Evolutionary conservation across 2,113 vertebrate species (phyloP), one percentile per base, ranked within the genome.

Genomic region (Pygoscelis antarcticus): DNA sequence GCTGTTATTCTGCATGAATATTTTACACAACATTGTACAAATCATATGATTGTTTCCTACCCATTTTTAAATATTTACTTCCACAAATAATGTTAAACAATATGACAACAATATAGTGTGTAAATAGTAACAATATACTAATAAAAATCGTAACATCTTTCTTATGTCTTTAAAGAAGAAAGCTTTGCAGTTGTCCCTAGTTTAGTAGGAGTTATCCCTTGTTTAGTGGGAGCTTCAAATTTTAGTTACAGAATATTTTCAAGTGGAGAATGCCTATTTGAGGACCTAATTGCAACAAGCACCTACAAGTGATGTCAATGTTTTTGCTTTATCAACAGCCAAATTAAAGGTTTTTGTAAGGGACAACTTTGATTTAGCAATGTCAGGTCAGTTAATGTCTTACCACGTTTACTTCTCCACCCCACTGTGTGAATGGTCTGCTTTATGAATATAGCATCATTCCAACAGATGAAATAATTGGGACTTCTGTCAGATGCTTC

Each of bases 61-160:
- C 25, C 21, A 27, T 68, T 93, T 94, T 71, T 1, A 89, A 93
- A 91, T 94, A 87, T 90, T 94, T 95, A 69, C 72, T 89, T 87
- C 36, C 49, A 69, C 54, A 91, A 94, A 83, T 93, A 76, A 64
- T 29, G 62, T 68, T 72, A 83, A 91, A 81, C 60, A 91, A 42
- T 93, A 65, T 51, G 61, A 71, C 27, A 82, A 62, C 42, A 76
- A 60, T 75, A 11, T 44, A 51, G 8, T 26, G 16, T 76, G 29
- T 79, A 76, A 88, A 92, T 79, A 64, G n/a, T 68, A 88, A 51
- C 14, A 76, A 62, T 51, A 20, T 55, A 29, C 21, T 75, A 68
- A 83, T 57, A 58, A 95, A 69, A 61, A 65, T 23, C 8, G 16
- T 21, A 44, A 15, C 5, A 46, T 68, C 8, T 57, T 66, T 61